These are phyloP conservation scores for Drosophila fuyamai DNA, from an alignment of 1,140 invertebrate genomes.

Conservation along the genomic window DNA sequence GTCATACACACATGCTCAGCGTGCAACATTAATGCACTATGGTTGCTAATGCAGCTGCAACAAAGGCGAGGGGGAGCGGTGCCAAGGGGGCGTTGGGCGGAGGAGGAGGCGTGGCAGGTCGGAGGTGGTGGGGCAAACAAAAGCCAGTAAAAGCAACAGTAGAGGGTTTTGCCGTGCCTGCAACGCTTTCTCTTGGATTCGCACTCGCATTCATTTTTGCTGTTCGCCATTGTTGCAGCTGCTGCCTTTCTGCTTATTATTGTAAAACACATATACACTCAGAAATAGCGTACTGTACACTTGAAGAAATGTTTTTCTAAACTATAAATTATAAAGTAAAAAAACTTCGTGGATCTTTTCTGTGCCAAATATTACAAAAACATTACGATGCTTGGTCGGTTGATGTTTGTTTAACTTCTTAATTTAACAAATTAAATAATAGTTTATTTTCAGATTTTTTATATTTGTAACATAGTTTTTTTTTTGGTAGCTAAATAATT, in stretches of 20 bases:
- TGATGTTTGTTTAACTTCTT: too few relatives aligned
- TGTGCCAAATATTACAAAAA: too few relatives aligned
- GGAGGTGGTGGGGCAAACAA: slow-evolving; percentile 52
- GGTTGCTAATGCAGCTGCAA: slow-evolving; percentile 58
- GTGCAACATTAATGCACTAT: slow-evolving; percentile 62
- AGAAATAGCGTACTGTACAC: slow-evolving; percentile 7
- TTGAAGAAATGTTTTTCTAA: not conserved
- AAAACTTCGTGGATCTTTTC: not conserved
- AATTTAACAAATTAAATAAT: too few relatives aligned
- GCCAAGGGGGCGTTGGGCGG: not conserved
- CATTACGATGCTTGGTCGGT: too few relatives aligned
- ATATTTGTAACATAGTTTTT: too few relatives aligned
- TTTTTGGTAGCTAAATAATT: too few relatives aligned
- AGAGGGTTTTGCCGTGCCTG: slow-evolving; percentile 19
- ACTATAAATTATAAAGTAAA: too few relatives aligned
- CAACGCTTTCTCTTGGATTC: slow-evolving; percentile 19
- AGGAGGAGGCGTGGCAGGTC: not conserved
- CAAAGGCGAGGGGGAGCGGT: not conserved
- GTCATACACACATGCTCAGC: slow-evolving; percentile 37
- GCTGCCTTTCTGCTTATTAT: slow-evolving; percentile 52
- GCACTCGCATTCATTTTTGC: slow-evolving; percentile 62
- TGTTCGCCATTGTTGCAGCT: slow-evolving; percentile 71
- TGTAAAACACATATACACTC: slow-evolving; percentile 21
- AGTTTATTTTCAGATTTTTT: not conserved
- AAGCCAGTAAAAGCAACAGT: slow-evolving; percentile 78